These are phyloP conservation scores for Oenanthe oenanthe DNA, from an alignment of 2,113 vertebrate species.

Conservation along the genomic window DNA sequence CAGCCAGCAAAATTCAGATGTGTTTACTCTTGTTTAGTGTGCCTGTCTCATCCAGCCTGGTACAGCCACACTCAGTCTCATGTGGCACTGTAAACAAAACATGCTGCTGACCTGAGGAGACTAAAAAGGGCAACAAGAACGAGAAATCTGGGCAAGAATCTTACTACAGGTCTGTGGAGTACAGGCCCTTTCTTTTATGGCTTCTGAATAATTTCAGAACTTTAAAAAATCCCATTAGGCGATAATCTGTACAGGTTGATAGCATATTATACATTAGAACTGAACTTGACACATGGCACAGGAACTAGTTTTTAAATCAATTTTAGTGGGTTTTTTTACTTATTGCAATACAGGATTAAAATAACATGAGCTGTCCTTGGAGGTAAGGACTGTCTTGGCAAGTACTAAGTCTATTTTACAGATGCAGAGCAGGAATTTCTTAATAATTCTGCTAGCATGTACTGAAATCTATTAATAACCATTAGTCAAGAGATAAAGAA, in stretches of 20 bases:
- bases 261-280: background rate
- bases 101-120: background rate
- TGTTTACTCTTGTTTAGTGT: background rate
- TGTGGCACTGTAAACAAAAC: background rate
- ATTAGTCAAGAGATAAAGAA: background rate
- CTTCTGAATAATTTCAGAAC: background rate
- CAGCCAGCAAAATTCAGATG: background rate
- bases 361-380: background rate
- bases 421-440: background rate
- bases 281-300: background rate
- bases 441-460: background rate
- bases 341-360: background rate
- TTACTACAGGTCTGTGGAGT: background rate
- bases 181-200: background rate
- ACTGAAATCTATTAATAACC: background rate
- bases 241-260: background rate
- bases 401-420: background rate
- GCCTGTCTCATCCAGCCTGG: background rate
- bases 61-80: background rate
- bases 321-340: background rate
- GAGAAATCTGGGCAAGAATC: background rate
- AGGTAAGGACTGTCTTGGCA: background rate
- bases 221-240: background rate
- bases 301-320: background rate
- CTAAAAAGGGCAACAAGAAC: background rate